Conservation (phyloP, 2,888 invertebrate genomes). For the Hybos culiciformis region DNA sequence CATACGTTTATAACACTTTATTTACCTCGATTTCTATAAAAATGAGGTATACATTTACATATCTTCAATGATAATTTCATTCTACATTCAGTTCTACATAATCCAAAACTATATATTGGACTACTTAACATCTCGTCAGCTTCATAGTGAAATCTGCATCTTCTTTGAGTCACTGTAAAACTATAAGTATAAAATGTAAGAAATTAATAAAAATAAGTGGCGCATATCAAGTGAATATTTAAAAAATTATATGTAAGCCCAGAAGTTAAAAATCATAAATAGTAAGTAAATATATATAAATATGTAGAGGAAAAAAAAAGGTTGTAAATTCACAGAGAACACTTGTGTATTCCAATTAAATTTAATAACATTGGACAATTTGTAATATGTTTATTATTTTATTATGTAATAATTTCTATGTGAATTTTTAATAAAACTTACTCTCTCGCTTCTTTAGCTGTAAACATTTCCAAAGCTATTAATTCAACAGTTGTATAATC, state of each 20-base stretch:
- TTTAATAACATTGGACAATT: too few relatives aligned
- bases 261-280: too few relatives aligned
- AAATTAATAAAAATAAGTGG: too few relatives aligned
- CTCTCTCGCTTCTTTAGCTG: constrained; percentile 42
- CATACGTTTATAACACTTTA: not conserved
- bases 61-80: constrained; percentile 43
- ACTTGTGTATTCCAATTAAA: too few relatives aligned
- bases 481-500: constrained; percentile 48
- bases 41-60: constrained; percentile 61
- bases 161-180: constrained; percentile 48
- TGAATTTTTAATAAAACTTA: constrained; percentile 27
- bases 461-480: constrained; percentile 45
- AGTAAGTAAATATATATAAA: too few relatives aligned
- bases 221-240: too few relatives aligned
- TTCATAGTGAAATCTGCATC: constrained; percentile 54
- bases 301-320: too few relatives aligned
- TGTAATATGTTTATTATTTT: too few relatives aligned
- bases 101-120: constrained; percentile 52
- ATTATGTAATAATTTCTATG: too few relatives aligned
- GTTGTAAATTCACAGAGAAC: too few relatives aligned
- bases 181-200: constrained; percentile 29
- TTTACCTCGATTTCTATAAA: constrained; percentile 51
- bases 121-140: constrained; percentile 47
- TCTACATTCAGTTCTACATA: constrained; percentile 61
- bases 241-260: too few relatives aligned